A percentile compares a stretch with the other conserved stretches of the same genome.
These are phyloP conservation scores for Lapara coniferarum DNA, from an alignment of 2,888 invertebrate species.

Conservation along the genomic window DNA sequence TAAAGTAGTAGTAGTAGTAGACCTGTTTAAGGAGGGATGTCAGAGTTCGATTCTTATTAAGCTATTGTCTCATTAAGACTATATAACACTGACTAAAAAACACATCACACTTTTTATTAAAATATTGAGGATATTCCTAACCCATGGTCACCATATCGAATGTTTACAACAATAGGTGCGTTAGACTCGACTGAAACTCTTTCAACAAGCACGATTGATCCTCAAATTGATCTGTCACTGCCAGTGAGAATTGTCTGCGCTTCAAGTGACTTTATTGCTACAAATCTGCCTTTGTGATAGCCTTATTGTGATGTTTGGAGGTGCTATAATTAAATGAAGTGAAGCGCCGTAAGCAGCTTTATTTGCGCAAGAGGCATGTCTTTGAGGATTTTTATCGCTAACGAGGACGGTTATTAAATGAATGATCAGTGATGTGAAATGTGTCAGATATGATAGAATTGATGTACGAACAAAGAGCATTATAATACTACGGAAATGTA, in stretches of 20 bases:
- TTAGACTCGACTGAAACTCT: slow-evolving; percentile 5
- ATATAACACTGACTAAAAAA: no score
- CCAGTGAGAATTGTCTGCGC: not conserved
- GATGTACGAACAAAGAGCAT: no score
- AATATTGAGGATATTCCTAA: not conserved
- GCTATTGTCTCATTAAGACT: no score
- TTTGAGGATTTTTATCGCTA: not conserved
- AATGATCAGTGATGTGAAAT: no score
- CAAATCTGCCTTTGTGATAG: slow-evolving; percentile 8
- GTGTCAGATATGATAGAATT: no score
- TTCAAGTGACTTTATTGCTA: slow-evolving; percentile 14
- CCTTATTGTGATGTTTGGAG: not conserved
- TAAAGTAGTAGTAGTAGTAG: no score
- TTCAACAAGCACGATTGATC: slow-evolving; percentile 8
- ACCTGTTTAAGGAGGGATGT: no score
- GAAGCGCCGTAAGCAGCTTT: slow-evolving; percentile 9
- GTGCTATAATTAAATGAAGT: slow-evolving; percentile 20
- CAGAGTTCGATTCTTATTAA: no score
- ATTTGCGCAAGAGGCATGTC: not conserved
- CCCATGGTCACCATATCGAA: not conserved
- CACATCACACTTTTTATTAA: no score
- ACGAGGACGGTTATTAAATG: no score
- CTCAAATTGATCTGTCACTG: slow-evolving; percentile 1
- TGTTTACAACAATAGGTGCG: slow-evolving; percentile 14
- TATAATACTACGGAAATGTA: no score